Percentiles rank a stretch among this genome's conserved stretches.
phyloP scores from a whole-genome alignment of 2,888 invertebrate genomes.

The Mesoligia furuncula region DNA sequence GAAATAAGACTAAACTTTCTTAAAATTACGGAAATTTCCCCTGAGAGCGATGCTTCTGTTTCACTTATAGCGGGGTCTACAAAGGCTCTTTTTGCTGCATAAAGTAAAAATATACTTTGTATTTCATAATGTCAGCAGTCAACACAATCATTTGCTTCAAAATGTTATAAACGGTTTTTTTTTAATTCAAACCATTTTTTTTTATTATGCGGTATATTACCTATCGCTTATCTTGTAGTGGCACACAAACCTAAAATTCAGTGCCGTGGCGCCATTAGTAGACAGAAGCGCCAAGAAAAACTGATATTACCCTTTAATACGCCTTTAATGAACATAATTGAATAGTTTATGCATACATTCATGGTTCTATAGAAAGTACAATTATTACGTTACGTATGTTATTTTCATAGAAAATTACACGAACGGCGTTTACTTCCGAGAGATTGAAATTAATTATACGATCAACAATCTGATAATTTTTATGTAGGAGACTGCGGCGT shows the following conservation, averaged over 20 bases:
- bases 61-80: rapidly evolving
- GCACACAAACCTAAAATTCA: conserved; percentile 12
- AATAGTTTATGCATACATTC: conserved; percentile 58
- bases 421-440: conserved; percentile 55
- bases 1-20: neutral
- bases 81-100: neutral
- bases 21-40: too few relatives aligned
- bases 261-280: conserved; percentile 56
- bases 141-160: neutral
- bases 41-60: neutral
- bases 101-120: neutral
- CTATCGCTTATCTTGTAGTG: conserved; percentile 23
- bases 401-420: conserved; percentile 63
- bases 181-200: neutral
- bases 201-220: neutral
- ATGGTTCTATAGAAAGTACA: conserved; percentile 64
- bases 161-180: neutral
- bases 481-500: conserved; percentile 33
- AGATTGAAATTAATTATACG: conserved; percentile 59
- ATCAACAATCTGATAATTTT: conserved; percentile 55
- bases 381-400: conserved; percentile 34
- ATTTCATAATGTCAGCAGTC: neutral
- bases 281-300: conserved; percentile 63
- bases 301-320: conserved; percentile 65
- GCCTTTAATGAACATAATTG: conserved; percentile 66